Evolutionary conservation across 2,888 invertebrate species (phyloP).

Genomic region (Hirtodrosophila histrioides): DNA sequence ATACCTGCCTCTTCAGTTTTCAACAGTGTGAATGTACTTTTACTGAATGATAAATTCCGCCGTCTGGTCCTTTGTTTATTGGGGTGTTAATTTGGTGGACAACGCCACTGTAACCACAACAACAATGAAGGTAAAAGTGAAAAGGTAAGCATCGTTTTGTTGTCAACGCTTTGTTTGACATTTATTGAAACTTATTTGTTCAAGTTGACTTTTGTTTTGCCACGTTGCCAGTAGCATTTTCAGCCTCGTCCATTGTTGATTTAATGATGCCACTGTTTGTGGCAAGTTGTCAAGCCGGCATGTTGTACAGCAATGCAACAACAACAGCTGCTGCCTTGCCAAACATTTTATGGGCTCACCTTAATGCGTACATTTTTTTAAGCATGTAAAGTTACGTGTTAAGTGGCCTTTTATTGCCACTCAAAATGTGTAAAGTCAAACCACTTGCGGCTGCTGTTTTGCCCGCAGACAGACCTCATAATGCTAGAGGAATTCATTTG

Average conservation of each 20-base stretch:
- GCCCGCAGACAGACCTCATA: neutral
- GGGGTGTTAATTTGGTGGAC: conserved; percentile 47
- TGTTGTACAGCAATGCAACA: conserved; percentile 27
- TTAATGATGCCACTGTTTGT: conserved; percentile 42
- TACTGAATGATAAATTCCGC: conserved; percentile 40
- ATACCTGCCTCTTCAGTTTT: conserved; percentile 1
- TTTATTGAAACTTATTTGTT: conserved; percentile 68
- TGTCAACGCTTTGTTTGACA: conserved; percentile 63
- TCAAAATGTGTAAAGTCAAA: conserved; percentile 3
- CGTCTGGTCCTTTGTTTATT: conserved; percentile 29
- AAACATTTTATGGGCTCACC: conserved; percentile 19
- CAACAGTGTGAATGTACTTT: conserved; percentile 21
- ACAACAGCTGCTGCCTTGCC: conserved; percentile 5
- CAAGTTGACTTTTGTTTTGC: conserved; percentile 44
- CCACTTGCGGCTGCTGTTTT: conserved; percentile 2
- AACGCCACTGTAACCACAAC: conserved; percentile 43
- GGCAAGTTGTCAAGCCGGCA: conserved; percentile 38
- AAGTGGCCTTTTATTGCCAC: conserved; percentile 40
- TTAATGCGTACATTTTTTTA: conserved; percentile 43
- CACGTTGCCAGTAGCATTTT: conserved; percentile 31
- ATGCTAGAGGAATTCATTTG: too few species aligned
- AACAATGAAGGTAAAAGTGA: neutral
- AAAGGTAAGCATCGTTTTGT: conserved; percentile 1
- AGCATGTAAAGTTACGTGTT: conserved; percentile 41
- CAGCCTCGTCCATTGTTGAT: conserved; percentile 4